A percentile compares a stretch with the other conserved stretches of the same genome.
Conservation (phyloP, 2,113 vertebrate genomes). For the Passer montanus region DNA sequence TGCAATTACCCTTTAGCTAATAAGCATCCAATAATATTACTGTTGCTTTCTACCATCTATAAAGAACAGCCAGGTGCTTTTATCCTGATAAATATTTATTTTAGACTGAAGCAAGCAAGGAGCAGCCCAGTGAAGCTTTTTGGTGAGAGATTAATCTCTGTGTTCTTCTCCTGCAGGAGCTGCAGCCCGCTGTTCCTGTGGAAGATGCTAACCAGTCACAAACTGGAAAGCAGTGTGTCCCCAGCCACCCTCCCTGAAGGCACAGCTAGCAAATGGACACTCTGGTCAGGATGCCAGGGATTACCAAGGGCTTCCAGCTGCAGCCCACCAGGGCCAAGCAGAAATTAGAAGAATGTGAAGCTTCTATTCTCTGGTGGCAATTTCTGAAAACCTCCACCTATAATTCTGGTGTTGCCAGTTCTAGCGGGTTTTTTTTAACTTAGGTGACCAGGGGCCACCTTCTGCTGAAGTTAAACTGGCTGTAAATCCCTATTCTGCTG, state of each 20-base stretch:
- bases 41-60: background rate
- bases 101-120: background rate
- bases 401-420: background rate
- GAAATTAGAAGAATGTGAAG: background rate
- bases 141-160: background rate
- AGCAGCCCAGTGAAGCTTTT: background rate
- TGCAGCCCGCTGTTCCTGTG: background rate
- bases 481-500: background rate
- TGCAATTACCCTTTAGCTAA: slow-evolving; percentile 20
- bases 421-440: background rate
- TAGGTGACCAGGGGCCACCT: background rate
- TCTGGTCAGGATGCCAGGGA: background rate
- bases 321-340: background rate
- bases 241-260: background rate
- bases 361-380: background rate
- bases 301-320: background rate
- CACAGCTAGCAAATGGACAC: background rate
- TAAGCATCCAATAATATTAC: background rate
- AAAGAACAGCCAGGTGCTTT: slow-evolving; percentile 5
- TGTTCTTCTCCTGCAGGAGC: background rate
- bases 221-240: background rate
- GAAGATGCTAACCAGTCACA: background rate
- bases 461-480: background rate
- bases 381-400: background rate
- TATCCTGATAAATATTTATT: background rate